A percentile compares a stretch with the other conserved stretches of the same genome.
phyloP scores from a whole-genome alignment of 2,113 vertebrate genomes.

The Pluvialis apricaria region DNA sequence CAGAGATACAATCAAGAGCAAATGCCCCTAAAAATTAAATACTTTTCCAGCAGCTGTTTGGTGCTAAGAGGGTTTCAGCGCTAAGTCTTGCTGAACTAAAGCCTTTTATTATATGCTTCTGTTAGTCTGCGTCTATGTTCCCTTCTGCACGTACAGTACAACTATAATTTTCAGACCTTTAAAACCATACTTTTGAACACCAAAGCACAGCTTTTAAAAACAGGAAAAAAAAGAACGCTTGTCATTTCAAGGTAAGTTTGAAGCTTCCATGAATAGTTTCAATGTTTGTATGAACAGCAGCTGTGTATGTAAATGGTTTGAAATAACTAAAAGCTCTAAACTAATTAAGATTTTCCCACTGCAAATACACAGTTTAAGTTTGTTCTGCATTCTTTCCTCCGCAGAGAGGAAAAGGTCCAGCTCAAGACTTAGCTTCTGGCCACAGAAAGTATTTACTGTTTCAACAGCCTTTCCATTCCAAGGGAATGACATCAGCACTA shows the following conservation, averaged over 20 bases:
- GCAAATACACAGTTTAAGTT: slow-evolving; percentile 69
- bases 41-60: neutral
- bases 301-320: slow-evolving; percentile 58
- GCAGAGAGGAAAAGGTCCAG: slow-evolving; percentile 62
- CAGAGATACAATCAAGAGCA: neutral
- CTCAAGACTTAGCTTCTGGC: slow-evolving; percentile 67
- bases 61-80: neutral
- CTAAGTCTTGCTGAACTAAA: slow-evolving; percentile 8
- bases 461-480: slow-evolving; percentile 71
- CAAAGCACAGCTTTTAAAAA: slow-evolving; percentile 1
- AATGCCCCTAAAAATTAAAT: neutral
- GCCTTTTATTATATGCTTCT: neutral
- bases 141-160: slow-evolving; percentile 45
- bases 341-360: slow-evolving; percentile 71
- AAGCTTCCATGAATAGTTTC: slow-evolving; percentile 62
- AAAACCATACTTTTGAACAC: slow-evolving; percentile 22
- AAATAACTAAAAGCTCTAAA: slow-evolving; percentile 62
- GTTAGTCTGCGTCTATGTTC: slow-evolving; percentile 4
- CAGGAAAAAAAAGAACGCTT: neutral
- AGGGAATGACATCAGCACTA: slow-evolving; percentile 65
- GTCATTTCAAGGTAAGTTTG: slow-evolving; percentile 50
- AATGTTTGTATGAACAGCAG: slow-evolving; percentile 65
- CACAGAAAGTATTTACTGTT: slow-evolving; percentile 69
- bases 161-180: slow-evolving; percentile 31
- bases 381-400: slow-evolving; percentile 69